Evolutionary conservation across 2,888 invertebrate genomes (phyloP).

Genomic region (Leucozona laternaria): DNA sequence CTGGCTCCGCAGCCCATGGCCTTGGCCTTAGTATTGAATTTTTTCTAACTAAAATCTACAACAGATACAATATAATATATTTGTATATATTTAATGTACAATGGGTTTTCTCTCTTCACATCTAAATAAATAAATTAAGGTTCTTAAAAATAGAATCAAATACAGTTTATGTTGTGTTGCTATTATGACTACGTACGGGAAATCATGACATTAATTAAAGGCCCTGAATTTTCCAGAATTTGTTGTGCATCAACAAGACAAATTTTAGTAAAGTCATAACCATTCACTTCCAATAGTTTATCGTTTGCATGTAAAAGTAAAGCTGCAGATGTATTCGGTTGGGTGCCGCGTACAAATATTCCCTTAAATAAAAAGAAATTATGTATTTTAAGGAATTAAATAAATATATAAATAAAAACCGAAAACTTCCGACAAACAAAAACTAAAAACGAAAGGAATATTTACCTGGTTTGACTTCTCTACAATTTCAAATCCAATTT

Average conservation of each 20-base stretch:
- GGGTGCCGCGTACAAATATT: conserved; percentile 80
- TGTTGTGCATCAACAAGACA: conserved; percentile 80
- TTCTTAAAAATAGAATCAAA: neutral
- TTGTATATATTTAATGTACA: conserved; percentile 6
- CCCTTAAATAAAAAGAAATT: conserved; percentile 76
- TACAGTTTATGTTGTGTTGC: neutral
- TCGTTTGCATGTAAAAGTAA: conserved; percentile 79
- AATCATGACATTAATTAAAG: conserved; percentile 82
- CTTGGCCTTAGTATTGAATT: neutral
- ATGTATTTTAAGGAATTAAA: neutral
- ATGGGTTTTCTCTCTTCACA: neutral
- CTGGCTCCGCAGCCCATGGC: neutral
- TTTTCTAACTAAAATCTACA: conserved; percentile 18
- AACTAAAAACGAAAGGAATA: neutral
- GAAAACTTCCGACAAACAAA: neutral
- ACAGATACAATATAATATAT: neutral
- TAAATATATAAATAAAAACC: neutral
- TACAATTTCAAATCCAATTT: conserved; percentile 80
- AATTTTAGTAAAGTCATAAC: conserved; percentile 82
- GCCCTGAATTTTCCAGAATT: conserved; percentile 80
- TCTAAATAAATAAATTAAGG: neutral
- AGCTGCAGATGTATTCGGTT: conserved; percentile 80
- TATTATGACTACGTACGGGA: conserved; percentile 80
- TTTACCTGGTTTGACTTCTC: conserved; percentile 80
- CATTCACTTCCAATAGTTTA: conserved; percentile 82